Evolutionary conservation across 23 tunicate species (phyloP).

Genomic region (Aplidium turbinatum): DNA sequence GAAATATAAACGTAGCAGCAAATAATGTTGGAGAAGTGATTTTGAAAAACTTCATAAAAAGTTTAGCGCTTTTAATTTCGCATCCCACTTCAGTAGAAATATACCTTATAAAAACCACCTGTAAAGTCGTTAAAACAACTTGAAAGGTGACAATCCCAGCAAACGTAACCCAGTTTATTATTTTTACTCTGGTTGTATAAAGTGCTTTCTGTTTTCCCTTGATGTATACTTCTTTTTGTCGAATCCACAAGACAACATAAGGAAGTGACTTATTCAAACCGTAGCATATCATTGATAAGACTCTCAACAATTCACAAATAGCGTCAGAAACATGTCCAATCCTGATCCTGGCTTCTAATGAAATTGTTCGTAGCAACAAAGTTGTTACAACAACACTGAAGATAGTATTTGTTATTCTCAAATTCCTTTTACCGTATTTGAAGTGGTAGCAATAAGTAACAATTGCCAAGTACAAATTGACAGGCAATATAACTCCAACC

Average conservation of each 20-base stretch:
- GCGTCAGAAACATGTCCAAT: constrained; percentile 10
- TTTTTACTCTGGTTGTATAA: neutral
- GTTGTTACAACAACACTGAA: constrained; percentile 5
- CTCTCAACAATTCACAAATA: neutral
- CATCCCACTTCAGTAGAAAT: constrained; percentile 15
- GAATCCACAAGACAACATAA: constrained; percentile 26
- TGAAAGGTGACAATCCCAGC: constrained; percentile 15
- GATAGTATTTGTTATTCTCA: constrained; percentile 7
- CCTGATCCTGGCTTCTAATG: neutral
- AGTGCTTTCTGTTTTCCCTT: neutral
- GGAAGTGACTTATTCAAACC: constrained; percentile 14
- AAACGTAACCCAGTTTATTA: neutral
- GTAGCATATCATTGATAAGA: neutral
- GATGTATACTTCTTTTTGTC: constrained; percentile 5
- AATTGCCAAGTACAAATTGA: neutral
- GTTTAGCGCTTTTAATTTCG: neutral
- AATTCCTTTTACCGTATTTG: neutral
- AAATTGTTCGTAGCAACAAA: constrained; percentile 4
- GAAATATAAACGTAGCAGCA: constrained; percentile 11
- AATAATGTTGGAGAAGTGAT: constrained; percentile 20
- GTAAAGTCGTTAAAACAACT: constrained; percentile 1
- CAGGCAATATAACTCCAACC: neutral
- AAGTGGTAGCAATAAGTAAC: constrained; percentile 5
- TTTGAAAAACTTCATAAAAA: neutral
- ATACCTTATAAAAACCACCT: constrained; percentile 1